A percentile compares a stretch with the other conserved stretches of the same genome.
phyloP scores from a whole-genome alignment of 2,113 vertebrate species.

The Fregata magnificens region DNA sequence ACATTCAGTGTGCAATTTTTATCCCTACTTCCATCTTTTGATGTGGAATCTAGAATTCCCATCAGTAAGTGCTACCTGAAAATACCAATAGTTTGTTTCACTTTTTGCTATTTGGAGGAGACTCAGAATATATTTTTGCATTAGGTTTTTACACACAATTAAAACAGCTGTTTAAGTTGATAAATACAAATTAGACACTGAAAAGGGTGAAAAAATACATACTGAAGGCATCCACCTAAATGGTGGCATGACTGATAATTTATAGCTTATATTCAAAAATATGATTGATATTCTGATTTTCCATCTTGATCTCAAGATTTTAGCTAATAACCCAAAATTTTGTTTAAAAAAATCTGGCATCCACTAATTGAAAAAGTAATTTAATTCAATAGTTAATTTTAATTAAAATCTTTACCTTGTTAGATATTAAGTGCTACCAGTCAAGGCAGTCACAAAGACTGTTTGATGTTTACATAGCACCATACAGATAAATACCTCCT shows the following conservation, averaged over 20 bases:
- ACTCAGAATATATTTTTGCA: not conserved
- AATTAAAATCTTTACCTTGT: slow-evolving; percentile 1
- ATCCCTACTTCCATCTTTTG: not conserved
- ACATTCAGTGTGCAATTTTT: slow-evolving; percentile 8
- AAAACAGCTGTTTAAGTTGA: not conserved
- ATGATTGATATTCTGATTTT: not conserved
- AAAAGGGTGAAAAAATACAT: not conserved
- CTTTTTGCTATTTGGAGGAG: not conserved
- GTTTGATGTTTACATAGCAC: not conserved
- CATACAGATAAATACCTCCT: not conserved
- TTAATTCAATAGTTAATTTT: not conserved
- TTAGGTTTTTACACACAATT: not conserved
- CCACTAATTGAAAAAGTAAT: not conserved
- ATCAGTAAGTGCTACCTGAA: slow-evolving; percentile 46
- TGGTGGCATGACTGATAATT: not conserved
- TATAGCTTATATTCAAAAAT: not conserved
- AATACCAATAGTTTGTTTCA: not conserved
- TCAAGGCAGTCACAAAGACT: not conserved
- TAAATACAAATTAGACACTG: slow-evolving; percentile 20
- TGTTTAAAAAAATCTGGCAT: not conserved
- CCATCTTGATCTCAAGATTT: not conserved
- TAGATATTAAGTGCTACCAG: not conserved
- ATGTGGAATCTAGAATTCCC: not conserved
- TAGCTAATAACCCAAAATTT: not conserved
- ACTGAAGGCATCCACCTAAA: not conserved